Evolutionary conservation across 2,797 vertebrate species (phyloP).

Genomic region (Lepus townsendii): DNA sequence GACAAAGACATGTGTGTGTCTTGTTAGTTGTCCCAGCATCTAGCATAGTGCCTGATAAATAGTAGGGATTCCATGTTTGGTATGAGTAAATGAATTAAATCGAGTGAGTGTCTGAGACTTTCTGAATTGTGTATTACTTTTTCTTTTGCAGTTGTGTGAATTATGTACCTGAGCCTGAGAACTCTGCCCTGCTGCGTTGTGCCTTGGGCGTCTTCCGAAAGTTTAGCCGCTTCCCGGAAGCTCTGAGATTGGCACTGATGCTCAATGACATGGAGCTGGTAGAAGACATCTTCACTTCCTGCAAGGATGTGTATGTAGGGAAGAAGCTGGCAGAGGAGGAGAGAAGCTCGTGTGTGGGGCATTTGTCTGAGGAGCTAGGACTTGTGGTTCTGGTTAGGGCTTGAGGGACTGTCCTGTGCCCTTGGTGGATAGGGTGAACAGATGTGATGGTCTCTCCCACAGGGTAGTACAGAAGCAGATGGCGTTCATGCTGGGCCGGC

Average conservation of each 20-base stretch:
- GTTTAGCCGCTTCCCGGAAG: constrained; percentile 97
- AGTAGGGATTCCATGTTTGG: neutral
- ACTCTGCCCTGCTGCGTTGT: constrained; percentile 96
- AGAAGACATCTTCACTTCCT: constrained; percentile 99
- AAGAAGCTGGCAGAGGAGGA: neutral
- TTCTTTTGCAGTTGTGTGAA: constrained; percentile 94
- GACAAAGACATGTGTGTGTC: neutral
- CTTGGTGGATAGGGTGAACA: neutral
- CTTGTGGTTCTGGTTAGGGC: neutral
- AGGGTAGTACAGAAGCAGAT: constrained; percentile 99
- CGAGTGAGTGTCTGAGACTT: neutral
- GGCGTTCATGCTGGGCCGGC: constrained; percentile 98
- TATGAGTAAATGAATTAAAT: constrained; percentile 48
- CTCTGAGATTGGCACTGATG: constrained; percentile 97
- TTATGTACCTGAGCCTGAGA: constrained; percentile 98
- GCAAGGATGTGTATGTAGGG: constrained; percentile 96
- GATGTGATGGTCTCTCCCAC: neutral
- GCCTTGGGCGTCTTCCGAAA: constrained; percentile 98
- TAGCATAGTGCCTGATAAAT: neutral
- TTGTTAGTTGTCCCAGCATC: neutral
- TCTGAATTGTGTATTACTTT: constrained; percentile 44
- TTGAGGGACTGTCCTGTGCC: neutral
- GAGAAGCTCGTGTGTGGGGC: neutral
- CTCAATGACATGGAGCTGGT: constrained; percentile 98
- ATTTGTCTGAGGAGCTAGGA: neutral